Conservation (phyloP, 2,113 vertebrate genomes). For the Myanophis thanlyinensis region DNA sequence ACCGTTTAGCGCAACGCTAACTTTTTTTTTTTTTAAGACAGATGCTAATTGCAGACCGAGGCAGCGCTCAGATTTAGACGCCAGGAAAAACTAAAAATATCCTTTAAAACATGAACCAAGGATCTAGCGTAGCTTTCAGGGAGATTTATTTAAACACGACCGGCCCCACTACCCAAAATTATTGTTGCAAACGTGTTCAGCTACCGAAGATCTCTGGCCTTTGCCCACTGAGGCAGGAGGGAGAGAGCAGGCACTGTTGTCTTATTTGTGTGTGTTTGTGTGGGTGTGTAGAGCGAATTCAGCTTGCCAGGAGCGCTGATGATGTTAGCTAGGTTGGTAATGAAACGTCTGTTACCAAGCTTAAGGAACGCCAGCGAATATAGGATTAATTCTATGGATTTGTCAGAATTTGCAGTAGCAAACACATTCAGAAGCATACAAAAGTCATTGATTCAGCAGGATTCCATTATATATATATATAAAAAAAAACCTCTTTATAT, state of each 20-base stretch:
- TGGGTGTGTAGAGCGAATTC: not conserved
- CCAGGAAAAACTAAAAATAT: not conserved
- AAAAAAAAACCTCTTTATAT: too few relatives aligned
- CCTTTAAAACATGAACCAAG: not conserved
- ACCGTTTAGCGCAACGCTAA: not conserved
- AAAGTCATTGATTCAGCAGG: too few relatives aligned
- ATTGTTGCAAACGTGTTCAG: too few relatives aligned
- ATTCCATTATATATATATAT: too few relatives aligned
- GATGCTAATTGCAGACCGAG: not conserved
- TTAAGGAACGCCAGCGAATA: not conserved
- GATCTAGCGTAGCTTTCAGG: not conserved
- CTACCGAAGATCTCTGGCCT: too few relatives aligned
- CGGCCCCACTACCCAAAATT: too few relatives aligned
- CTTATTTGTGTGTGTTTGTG: not conserved
- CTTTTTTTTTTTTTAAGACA: not conserved
- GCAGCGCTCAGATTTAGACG: not conserved
- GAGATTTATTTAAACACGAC: too few relatives aligned
- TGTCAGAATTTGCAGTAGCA: too few relatives aligned
- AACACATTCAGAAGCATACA: too few relatives aligned
- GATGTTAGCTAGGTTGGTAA: too few relatives aligned
- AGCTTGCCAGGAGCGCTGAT: not conserved
- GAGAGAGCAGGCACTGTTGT: not conserved
- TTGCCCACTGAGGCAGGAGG: not conserved
- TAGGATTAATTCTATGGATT: not conserved
- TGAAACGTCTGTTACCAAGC: too few relatives aligned